A percentile compares a stretch with the other conserved stretches of the same genome.
These are phyloP conservation scores for Laticauda laticaudata DNA, from an alignment of 2,113 vertebrate species.

Conservation along the genomic window DNA sequence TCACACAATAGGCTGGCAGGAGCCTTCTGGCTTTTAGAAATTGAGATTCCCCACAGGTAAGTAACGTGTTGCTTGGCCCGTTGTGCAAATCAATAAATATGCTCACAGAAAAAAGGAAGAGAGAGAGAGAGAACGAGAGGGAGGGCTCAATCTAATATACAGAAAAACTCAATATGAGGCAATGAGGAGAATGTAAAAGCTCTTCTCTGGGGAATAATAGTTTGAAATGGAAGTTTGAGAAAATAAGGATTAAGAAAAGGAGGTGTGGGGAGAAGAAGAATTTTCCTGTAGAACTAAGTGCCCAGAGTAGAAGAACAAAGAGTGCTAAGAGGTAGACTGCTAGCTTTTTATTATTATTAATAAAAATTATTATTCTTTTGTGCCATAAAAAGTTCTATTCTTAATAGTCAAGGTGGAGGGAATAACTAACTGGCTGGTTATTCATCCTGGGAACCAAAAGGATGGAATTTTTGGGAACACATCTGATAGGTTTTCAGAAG, in stretches of 20 bases:
- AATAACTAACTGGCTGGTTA: neutral
- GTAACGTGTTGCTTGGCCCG: constrained; percentile 23
- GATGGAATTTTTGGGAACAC: neutral
- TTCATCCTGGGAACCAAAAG: neutral
- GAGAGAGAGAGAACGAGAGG: neutral
- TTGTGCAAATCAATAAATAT: constrained; percentile 47
- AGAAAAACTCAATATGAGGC: constrained; percentile 25
- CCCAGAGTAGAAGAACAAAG: neutral
- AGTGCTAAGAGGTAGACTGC: neutral
- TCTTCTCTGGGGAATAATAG: constrained; percentile 36
- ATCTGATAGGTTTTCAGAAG: neutral
- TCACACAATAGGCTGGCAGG: neutral
- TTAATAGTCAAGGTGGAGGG: neutral
- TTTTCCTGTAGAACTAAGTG: constrained; percentile 4
- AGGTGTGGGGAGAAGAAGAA: neutral
- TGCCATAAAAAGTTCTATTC: neutral
- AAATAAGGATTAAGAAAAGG: neutral
- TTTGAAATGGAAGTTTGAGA: constrained; percentile 23
- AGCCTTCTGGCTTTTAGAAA: constrained; percentile 32
- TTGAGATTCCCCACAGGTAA: constrained; percentile 27
- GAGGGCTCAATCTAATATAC: neutral
- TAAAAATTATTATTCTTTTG: neutral
- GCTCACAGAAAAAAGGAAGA: neutral
- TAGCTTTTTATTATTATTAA: neutral
- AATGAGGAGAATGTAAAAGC: constrained; percentile 37